Percentiles rank a stretch among this genome's conserved stretches.
These are phyloP conservation scores for Psittacula derbiana DNA, from an alignment of 2,797 vertebrate species.

Conservation along the genomic window DNA sequence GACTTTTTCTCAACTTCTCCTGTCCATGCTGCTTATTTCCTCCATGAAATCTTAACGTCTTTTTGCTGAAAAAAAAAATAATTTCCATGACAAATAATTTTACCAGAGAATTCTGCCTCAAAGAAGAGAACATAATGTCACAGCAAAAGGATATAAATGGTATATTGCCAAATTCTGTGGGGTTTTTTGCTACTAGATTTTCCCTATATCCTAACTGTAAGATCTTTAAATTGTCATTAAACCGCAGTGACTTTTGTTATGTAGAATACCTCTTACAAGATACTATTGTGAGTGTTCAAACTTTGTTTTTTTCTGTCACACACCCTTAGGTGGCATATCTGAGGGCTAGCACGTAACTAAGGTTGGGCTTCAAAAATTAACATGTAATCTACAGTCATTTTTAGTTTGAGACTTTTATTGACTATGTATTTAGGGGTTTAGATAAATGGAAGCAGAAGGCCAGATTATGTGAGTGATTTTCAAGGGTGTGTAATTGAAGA, in stretches of 20 bases:
- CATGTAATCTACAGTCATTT: not conserved
- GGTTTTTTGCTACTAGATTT: not conserved
- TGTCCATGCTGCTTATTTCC: not conserved
- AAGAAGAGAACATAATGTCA: not conserved
- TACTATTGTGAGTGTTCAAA: not conserved
- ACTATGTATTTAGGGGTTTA: fast-evolving
- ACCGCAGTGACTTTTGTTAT: not conserved
- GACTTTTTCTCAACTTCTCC: not conserved
- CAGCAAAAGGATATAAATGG: not conserved
- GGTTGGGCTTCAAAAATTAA: not conserved
- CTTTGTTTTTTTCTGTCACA: not conserved
- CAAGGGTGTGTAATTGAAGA: not conserved
- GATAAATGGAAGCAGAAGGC: not conserved
- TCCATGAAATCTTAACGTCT: not conserved
- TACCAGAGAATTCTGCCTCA: not conserved
- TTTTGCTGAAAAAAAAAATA: not conserved
- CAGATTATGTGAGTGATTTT: not conserved
- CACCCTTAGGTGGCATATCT: fast-evolving
- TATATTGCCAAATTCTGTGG: not conserved
- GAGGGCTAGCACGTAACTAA: not conserved
- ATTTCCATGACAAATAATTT: not conserved
- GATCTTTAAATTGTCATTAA: not conserved
- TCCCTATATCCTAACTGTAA: not conserved
- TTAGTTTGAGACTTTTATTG: not conserved
- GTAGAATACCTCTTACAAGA: not conserved